Evolutionary conservation across 2,797 vertebrate species (phyloP), one percentile per base, ranked within the genome.

Genomic region (Lophotriccus pileatus): DNA sequence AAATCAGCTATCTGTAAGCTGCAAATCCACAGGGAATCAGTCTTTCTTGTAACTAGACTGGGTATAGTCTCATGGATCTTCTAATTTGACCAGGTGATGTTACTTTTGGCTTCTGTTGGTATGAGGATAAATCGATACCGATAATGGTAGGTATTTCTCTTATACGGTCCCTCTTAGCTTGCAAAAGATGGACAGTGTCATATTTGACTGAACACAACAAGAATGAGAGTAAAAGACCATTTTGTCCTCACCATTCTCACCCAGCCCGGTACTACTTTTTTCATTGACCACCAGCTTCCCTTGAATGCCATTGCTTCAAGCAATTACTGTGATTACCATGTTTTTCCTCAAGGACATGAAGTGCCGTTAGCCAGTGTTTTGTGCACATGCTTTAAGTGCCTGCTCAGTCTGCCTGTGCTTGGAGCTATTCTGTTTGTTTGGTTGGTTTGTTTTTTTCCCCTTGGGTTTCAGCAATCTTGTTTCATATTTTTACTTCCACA

Each of bases 241-340:
- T 59, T 63, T 68, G 28, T 50, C 18, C 32, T 79, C n/a, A 32
- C 3, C 34, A 5, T 62, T 81, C 27, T 90, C 39, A 58, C 22
- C 6, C 8, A 80, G 14, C 11, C 21, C 19, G 12, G 24, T 22
- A 32, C 10, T 62, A n/a, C 15, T 90, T 87, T 67, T 14, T 6
- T 44, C 8, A 14, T 14, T 39, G 11, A 41, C 20, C 39, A 68
- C 12, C 44, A n/a, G 5, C 44, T 84, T 84, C 36, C 15, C n/a
- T 46, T 55, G 36, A 68, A 21, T 1, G 1, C 44, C 2, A 2
- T n/a, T 30, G 36, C 44, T 64, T 37, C 20, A 44, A 52, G 50
- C 50, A 19, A 1, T 77, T 87, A 24, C 2, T 50, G 28, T 0
- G 1, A 47, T 70, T 84, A 20, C 24, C 22, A 12, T 0, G 1